Evolutionary conservation across 2,797 vertebrate species (phyloP).

Genomic region (Parambassis ranga): DNA sequence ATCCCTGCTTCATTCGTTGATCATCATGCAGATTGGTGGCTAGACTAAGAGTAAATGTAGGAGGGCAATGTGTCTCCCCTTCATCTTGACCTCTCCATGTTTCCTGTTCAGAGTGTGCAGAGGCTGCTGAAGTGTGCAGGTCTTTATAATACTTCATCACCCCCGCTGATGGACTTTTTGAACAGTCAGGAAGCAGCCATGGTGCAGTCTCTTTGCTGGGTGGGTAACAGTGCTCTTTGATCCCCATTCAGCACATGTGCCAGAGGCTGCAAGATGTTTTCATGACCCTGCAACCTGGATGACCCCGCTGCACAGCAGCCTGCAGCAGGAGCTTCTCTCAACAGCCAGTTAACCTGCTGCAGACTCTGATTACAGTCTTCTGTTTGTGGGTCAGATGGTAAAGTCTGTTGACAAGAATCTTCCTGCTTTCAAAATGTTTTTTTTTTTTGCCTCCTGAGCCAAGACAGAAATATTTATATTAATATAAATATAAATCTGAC

Average conservation of each 20-base stretch:
- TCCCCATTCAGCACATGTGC: not conserved
- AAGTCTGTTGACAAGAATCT: conserved; percentile 59
- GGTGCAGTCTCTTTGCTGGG: not conserved
- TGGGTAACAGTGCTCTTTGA: not conserved
- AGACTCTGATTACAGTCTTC: conserved; percentile 3
- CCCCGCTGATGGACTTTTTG: not conserved
- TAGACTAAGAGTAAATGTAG: no score
- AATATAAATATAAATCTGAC: conserved; percentile 12
- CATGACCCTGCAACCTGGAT: not conserved
- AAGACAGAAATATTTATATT: conserved; percentile 66
- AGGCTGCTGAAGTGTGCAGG: no score
- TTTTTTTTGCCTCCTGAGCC: conserved; percentile 46
- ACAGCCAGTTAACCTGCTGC: not conserved
- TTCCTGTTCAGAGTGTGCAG: no score
- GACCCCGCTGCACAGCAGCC: not conserved
- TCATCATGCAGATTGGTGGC: no score
- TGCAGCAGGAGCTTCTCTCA: conserved; percentile 18
- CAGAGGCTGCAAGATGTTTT: conserved; percentile 14
- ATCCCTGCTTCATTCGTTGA: no score
- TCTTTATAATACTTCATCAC: no score
- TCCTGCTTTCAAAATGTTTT: conserved; percentile 61
- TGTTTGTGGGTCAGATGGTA: conserved; percentile 27
- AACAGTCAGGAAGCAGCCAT: not conserved
- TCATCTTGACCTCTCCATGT: no score
- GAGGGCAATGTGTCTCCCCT: no score